Percentiles rank a stretch among this genome's conserved stretches.
phyloP scores from a whole-genome alignment of 2,113 vertebrate species.

The rat (Rattus norvegicus) region GRCr8 NC_086031.1:93938501-93939000 shows the following conservation, averaged over 20 bases:
- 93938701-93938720: neutral
- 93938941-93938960: neutral
- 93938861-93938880: neutral
- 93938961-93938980: neutral
- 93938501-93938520: too few relatives aligned
- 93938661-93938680: neutral
- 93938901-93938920: neutral
- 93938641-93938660: neutral
- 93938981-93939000: neutral
- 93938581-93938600: too few relatives aligned
- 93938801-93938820: neutral
- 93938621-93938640: neutral
- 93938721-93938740: neutral
- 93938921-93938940: slow-evolving; percentile 23
- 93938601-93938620: neutral
- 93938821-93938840: neutral
- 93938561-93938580: neutral
- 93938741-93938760: neutral
- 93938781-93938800: neutral
- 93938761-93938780: neutral
- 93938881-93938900: neutral
- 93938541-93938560: too few relatives aligned
- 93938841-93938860: neutral
- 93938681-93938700: neutral
- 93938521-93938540: too few relatives aligned